Evolutionary conservation across 2,888 invertebrate genomes (phyloP), one percentile per base, ranked within the genome.

Genomic region (Pseudoips prasinana): DNA sequence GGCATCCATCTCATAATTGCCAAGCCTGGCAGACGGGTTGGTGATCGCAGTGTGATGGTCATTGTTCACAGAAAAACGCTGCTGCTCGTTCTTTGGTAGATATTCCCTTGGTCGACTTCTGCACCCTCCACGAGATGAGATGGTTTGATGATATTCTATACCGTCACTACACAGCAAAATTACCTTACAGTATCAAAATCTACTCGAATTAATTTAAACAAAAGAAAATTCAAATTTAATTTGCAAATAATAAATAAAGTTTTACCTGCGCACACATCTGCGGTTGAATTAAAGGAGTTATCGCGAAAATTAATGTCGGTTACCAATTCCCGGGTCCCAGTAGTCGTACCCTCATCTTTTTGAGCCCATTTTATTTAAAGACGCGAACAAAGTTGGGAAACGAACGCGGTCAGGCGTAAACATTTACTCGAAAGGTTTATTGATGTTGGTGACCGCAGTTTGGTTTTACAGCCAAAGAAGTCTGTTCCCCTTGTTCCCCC

Each of bases 391-490:
- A 77, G 68, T 78, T 74, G 51, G 65, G 57, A 53, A 63, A 54
- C 69, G 61, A 41, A 58, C 56, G 71, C 77, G 65, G 67, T 70
- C 79, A 64, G 62, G 75, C 82, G 82, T 78, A 80, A 81, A 81
- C 79, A 77, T 81, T 83, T 70, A 73, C 81, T 79, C 67, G 81
- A 75, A 75, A 79, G 80, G 74, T 82, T 83, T 83, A 84, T 82
- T 76, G 82, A 76, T 73, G 83, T 81, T 75, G 73, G 76, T 74
- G 64, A 81, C 80, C 79, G 65, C 73, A 65, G 67, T 73, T 72
- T 61, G 70, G 71, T 73, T 74, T 73, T 71, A 71, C 67, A 64
- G 40, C 64, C 59, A 25, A 46, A 45, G 58, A 56, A 46, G 43
- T 55, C 29, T 11, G 8, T 33, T 30, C 46, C 45, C 44, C 54